Evolutionary conservation across 2,888 invertebrate genomes (phyloP).

Genomic region (Phortica okadai): DNA sequence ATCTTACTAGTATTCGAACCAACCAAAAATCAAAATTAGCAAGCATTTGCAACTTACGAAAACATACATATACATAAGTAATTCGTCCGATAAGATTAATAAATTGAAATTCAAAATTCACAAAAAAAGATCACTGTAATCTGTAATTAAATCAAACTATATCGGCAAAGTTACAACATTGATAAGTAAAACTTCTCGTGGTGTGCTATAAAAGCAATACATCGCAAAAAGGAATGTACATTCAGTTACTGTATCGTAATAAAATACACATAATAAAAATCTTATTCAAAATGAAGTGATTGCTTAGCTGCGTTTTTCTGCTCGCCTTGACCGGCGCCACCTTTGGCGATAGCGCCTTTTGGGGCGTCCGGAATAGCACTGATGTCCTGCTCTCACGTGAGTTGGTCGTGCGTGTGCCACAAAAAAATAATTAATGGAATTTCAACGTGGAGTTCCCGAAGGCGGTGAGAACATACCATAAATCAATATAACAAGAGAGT

Average conservation of each 20-base stretch:
- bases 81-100: conserved; percentile 6
- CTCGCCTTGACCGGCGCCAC: conserved; percentile 55
- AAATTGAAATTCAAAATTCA: conserved; percentile 9
- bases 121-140: neutral
- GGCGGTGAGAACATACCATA: conserved; percentile 47
- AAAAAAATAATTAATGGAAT: conserved; percentile 51
- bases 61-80: neutral
- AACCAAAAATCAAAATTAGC: neutral
- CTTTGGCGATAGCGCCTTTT: conserved; percentile 52
- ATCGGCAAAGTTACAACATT: neutral
- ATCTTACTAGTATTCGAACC: neutral
- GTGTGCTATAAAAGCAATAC: conserved; percentile 12
- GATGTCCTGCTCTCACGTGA: conserved; percentile 53
- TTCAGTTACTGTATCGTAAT: neutral
- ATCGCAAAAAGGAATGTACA: neutral
- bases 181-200: neutral
- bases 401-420: conserved; percentile 47
- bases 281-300: conserved; percentile 50
- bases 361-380: conserved; percentile 49
- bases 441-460: conserved; percentile 52
- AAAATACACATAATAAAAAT: neutral
- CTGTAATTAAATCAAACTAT: conserved; percentile 12
- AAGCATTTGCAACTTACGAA: neutral
- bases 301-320: conserved; percentile 54
- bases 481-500: too few relatives aligned